Base-by-base conservation (phyloP, 2,888 invertebrate genomes). In the Phrixothrix hirtus region DNA sequence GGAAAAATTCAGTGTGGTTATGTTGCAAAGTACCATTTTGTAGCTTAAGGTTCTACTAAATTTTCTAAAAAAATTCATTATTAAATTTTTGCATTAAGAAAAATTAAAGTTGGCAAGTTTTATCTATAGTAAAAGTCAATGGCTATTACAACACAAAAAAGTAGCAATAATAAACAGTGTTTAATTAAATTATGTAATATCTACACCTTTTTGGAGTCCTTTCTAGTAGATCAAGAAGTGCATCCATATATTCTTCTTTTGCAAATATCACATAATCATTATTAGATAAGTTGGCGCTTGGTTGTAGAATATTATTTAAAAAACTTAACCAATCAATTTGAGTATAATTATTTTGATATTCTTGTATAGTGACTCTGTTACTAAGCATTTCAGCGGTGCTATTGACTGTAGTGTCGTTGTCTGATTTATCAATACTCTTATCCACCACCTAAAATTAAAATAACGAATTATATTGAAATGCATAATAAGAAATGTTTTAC, bases 401-500 rank as follows among this genome's bases (percentile, higher is more conserved):
- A 21, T 21, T 21, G 21, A 7, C 4, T 5, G 4, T 5, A 3
- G 21, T 21, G 21, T 21, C 21, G 21, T 21, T 21, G 21, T 21
- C 21, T 21, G 21, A 21, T 5, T 21, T 7, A 5, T 5, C 3
- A 21, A 5, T 21, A 21, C 7, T 21, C 21, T 3, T 7, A 21
- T 21, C 21, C 21, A 21, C 21, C 7, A 21, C 21, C 21, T 21
- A 21, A 21, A 21, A 21, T 21, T 7, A 21, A 21, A 21, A 5
- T 21, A 21, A 21, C 21, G 21, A 21, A n/a, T n/a, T 21, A 21
- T 7, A 21, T 7, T 7, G 7, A 21, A 21, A 21, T 5, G 3
- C 21, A 21, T 7, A 21, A 3, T 21, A 21, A n/a, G n/a, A n/a
- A 21, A 21, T 7, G 21, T 21, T 9, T 31, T 21, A 68, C 67